Evolutionary conservation across 1,140 invertebrate genomes (phyloP).

Genomic region (Diorhabda elongata): DNA sequence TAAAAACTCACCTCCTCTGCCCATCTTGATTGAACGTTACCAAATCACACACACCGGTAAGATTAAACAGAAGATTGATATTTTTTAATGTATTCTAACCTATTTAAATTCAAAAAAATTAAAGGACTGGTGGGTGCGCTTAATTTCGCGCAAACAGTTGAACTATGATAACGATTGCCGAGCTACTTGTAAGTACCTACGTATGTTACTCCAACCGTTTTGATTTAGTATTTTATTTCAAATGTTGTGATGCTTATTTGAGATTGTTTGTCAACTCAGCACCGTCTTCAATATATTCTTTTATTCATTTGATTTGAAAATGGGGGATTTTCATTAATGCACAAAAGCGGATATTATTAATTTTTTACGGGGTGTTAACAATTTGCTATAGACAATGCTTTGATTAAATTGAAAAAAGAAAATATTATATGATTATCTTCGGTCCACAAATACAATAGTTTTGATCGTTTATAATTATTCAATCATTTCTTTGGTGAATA

Average conservation of each 20-base stretch:
- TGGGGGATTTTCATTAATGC: not conserved
- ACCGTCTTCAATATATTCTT: not conserved
- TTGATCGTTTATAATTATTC: too few species aligned
- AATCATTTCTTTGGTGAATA: too few species aligned
- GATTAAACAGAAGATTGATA: too few species aligned
- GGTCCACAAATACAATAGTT: too few species aligned
- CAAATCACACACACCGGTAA: too few species aligned
- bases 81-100: too few species aligned
- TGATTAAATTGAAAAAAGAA: too few species aligned
- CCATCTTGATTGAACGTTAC: too few species aligned
- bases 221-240: not conserved
- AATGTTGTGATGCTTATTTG: not conserved
- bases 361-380: not conserved
- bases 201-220: not conserved
- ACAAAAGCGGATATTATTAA: not conserved
- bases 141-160: constrained; percentile 1
- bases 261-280: not conserved
- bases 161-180: not conserved
- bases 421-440: too few species aligned
- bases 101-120: too few species aligned
- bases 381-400: not conserved
- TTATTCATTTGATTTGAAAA: not conserved
- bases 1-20: too few species aligned
- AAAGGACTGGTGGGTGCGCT: not conserved
- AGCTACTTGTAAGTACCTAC: not conserved